These are phyloP conservation scores for Oryzias javanicus DNA, from an alignment of 2,113 vertebrate species.

Conservation along the genomic window DNA sequence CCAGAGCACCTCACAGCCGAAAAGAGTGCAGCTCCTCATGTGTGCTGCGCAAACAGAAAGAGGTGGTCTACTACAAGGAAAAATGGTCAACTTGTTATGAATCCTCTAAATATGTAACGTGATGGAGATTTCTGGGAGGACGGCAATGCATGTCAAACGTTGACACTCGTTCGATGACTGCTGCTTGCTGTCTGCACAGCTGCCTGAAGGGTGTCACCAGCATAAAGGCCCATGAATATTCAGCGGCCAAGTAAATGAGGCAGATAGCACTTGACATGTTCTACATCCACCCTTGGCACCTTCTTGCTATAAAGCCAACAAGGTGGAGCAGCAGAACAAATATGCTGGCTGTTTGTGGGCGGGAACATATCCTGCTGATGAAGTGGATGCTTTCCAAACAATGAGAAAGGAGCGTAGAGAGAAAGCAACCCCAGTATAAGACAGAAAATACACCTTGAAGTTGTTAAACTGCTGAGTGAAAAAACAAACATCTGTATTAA, in stretches of 20 bases:
- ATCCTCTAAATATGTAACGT: conserved; percentile 9
- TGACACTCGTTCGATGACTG: conserved; percentile 27
- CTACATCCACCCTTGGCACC: conserved; percentile 72
- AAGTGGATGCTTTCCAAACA: conserved; percentile 37
- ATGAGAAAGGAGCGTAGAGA: conserved; percentile 36
- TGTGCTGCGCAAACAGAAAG: conserved; percentile 27
- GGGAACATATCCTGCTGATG: conserved; percentile 43
- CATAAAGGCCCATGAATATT: conserved; percentile 70
- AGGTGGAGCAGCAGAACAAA: conserved; percentile 66
- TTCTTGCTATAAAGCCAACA: conserved; percentile 54
- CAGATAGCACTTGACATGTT: conserved; percentile 65
- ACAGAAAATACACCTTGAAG: conserved; percentile 31
- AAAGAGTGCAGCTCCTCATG: neutral
- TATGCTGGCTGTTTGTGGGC: conserved; percentile 52
- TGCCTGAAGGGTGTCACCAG: conserved; percentile 53
- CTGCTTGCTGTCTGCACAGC: conserved; percentile 39
- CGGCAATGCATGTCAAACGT: conserved; percentile 4
- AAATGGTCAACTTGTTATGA: conserved; percentile 13
- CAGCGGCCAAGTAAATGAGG: conserved; percentile 67
- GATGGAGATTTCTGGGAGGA: conserved; percentile 6
- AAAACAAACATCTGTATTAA: too few species aligned
- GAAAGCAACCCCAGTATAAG: conserved; percentile 15
- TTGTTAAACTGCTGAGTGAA: conserved; percentile 23
- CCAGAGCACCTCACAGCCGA: conserved; percentile 9
- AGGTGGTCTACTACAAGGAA: conserved; percentile 11